Evolutionary conservation across 2,888 invertebrate species (phyloP), one percentile per base, ranked within the genome.

Genomic region (Drosophila helvetica): DNA sequence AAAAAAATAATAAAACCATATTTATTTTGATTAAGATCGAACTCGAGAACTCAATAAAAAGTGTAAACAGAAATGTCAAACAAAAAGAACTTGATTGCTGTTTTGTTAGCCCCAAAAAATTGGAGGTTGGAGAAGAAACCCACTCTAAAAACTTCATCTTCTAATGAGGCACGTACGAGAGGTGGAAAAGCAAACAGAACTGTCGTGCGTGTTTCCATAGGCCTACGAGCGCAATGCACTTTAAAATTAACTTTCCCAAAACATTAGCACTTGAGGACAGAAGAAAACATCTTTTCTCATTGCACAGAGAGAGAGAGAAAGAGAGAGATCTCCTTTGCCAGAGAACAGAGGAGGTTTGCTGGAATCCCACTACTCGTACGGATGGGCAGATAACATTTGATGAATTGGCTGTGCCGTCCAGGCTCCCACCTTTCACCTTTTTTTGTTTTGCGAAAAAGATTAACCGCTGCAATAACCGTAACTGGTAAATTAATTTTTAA

Each of bases 401-500:
- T 38, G 38, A 38, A 38, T 38, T 38, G 38, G n/a, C n/a, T 38
- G 38, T 38, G 38, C 15, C 15, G 38, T 2, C 38, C 38, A n/a
- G 38, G 38, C 15, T 38, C n/a, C 64, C 64, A 84, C 64, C 66
- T 72, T 55, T 64, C 54, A 70, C 63, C 55, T 53, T 47, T 62
- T 50, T 62, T 60, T 56, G 50, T 50, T 62, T 60, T 56, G 50
- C 45, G 62, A 80, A 70, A 71, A 61, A 64, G 27, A 53, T 59
- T 50, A 81, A 78, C 79, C 86, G 89, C 88, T 82, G 81, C 77
- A 87, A 78, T 75, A 88, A 85, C 89, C 89, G 85, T 87, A 85
- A 76, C 89, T 74, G 88, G 83, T 86, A 76, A 89, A 85, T 85
- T 87, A 85, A 89, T 88, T 88, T 83, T 70, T 80, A 58, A 48